Conservation (phyloP, 2,888 invertebrate species). For the Lepidocyrtinus sp. region DNA sequence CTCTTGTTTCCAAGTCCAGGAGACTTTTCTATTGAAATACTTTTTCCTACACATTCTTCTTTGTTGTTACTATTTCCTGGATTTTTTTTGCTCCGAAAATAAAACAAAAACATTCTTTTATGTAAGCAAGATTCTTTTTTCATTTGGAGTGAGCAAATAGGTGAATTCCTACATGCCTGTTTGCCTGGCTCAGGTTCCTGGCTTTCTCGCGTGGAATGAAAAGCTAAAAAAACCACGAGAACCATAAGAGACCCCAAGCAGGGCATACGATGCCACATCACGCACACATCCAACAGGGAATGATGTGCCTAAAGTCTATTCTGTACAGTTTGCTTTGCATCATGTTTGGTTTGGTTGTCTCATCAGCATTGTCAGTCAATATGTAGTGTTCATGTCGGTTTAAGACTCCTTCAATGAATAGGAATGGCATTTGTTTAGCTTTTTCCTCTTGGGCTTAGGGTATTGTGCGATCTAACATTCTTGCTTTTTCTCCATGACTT, state of each 20-base stretch:
- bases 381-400: slow-evolving; percentile 44
- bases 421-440: slow-evolving; percentile 48
- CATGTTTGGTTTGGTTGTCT: slow-evolving; percentile 49
- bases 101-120: background rate
- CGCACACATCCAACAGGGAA: slow-evolving; percentile 36
- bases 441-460: background rate
- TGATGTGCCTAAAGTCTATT: background rate
- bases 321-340: slow-evolving; percentile 47
- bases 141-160: slow-evolving; percentile 14
- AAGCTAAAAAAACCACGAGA: slow-evolving; percentile 27
- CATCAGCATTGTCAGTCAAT: slow-evolving; percentile 61
- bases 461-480: background rate
- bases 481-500: slow-evolving; percentile 3
- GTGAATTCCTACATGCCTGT: slow-evolving; percentile 2
- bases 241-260: background rate
- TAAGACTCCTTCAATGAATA: slow-evolving; percentile 39
- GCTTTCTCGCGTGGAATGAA: slow-evolving; percentile 9
- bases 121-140: background rate
- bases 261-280: slow-evolving; percentile 55
- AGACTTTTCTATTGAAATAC: slow-evolving; percentile 10
- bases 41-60: background rate
- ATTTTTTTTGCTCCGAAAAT: background rate
- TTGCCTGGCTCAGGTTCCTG: background rate
- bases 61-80: background rate
- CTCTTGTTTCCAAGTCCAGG: too few species aligned